Evolutionary conservation across 2,797 vertebrate species (phyloP), one percentile per base, ranked within the genome.

Genomic region (Sebastes vulpes): DNA sequence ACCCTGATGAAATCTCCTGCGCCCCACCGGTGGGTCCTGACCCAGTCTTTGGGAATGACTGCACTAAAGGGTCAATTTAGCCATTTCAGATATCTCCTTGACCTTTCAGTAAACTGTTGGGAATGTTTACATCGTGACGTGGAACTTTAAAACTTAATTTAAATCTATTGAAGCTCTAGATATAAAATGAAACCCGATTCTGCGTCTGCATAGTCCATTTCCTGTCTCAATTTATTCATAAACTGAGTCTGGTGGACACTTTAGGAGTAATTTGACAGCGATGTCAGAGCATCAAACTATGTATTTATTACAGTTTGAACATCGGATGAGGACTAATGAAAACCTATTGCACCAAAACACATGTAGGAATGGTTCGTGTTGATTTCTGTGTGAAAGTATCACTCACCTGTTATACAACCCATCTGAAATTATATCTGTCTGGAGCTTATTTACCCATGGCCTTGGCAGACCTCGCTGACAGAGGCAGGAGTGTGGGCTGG

Each of bases 371-470:
- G 4, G 2, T 54, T 72, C n/a, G 16, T 32, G 21, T 25, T 35
- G 21, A 73, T 72, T 46, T 25, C 35, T 35, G 5, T 61, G 50
- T 3, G 21, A 29, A 54, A 21, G 25, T 48, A 54, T 52, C 26
- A 46, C 60, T 70, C 46, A 76, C 26, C 31, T 79, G 68, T 64
- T 66, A 28, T 23, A 64, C 29, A 57, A 42, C 12, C n/a, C 18
- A 54, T 76, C 58, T 65, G 26, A 70, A 70, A 78, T 64, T 0
- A 60, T 53, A 65, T 70, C 20, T 38, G 29, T 73, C 31, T 71
- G 7, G 4, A 52, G 20, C 28, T 25, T 46, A 70, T 71, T 65
- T 46, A 28, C 16, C 35, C 9, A 7, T 31, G 28, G 25, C 65
- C 61, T 72, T 85, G 50, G 4, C 50, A 72, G 65, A 60, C 52